phyloP scores from a whole-genome alignment of 2,888 invertebrate species.

The Melieria omissa region DNA sequence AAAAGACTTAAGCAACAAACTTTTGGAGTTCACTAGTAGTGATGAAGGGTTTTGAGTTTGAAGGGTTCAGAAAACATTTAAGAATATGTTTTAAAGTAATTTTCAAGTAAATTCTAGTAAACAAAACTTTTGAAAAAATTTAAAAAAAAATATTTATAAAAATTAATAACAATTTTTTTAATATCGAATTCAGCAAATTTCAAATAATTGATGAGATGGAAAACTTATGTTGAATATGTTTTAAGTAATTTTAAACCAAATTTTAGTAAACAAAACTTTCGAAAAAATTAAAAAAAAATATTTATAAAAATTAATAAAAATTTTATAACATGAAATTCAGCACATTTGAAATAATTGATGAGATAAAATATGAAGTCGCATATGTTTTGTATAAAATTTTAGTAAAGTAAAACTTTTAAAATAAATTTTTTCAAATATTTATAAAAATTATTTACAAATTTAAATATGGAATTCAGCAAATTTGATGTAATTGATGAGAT shows the following conservation, averaged over 20 bases:
- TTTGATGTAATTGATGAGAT: too few relatives aligned
- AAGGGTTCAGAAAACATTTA: too few relatives aligned
- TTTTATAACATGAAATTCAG: background rate
- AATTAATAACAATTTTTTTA: background rate
- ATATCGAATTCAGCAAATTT: background rate
- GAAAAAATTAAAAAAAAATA: background rate
- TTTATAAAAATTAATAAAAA: background rate
- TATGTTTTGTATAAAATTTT: background rate
- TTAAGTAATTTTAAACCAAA: background rate
- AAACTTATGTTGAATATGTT: background rate
- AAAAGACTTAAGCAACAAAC: slow-evolving; percentile 32
- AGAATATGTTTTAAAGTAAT: too few relatives aligned
- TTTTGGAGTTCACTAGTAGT: background rate
- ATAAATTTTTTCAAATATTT: too few relatives aligned
- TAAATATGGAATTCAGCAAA: too few relatives aligned
- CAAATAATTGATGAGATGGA: background rate
- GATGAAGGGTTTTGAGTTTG: too few relatives aligned
- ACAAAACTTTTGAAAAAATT: background rate
- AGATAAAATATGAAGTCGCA: background rate
- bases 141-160: background rate
- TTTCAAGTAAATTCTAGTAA: too few relatives aligned
- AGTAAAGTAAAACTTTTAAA: background rate
- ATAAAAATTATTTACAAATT: too few relatives aligned
- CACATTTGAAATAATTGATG: background rate
- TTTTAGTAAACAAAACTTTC: background rate